Conservation (phyloP, 2,113 vertebrate genomes). For the Sapajus apella region DNA sequence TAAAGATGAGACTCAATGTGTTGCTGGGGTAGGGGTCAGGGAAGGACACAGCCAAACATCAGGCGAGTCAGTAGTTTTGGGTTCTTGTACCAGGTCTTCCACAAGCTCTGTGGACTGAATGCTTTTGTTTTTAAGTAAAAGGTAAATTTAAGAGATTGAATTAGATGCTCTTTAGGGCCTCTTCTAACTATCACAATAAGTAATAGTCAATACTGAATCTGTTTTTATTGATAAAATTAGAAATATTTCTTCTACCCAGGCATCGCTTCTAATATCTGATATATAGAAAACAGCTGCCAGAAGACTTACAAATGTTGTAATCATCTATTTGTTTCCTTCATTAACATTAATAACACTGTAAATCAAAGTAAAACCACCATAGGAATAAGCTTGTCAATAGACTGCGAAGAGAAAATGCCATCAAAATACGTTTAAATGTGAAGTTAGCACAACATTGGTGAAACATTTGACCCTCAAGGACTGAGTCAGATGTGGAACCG, state of each 20-base stretch:
- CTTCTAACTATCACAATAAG: neutral
- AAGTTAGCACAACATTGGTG: fast-evolving
- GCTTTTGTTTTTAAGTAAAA: neutral
- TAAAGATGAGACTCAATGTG: neutral
- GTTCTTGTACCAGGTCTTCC: too few species aligned
- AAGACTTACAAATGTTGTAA: neutral
- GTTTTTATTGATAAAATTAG: neutral
- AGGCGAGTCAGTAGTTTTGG: fast-evolving
- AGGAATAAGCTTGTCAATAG: fast-evolving
- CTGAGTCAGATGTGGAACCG: too few species aligned
- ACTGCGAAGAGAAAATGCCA: too few species aligned
- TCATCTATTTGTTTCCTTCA: fast-evolving
- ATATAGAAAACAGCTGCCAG: neutral
- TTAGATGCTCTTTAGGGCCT: neutral
- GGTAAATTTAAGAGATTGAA: neutral
- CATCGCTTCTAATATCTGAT: neutral
- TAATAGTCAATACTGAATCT: neutral
- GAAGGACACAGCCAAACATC: neutral
- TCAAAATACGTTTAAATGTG: fast-evolving
- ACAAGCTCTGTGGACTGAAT: neutral
- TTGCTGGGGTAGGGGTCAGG: fast-evolving
- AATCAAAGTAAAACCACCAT: neutral
- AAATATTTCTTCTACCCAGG: neutral
- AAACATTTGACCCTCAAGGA: neutral
- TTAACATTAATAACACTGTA: neutral